Evolutionary conservation across 2,797 vertebrate species (phyloP).

Genomic region (Tolypeutes matacus): DNA sequence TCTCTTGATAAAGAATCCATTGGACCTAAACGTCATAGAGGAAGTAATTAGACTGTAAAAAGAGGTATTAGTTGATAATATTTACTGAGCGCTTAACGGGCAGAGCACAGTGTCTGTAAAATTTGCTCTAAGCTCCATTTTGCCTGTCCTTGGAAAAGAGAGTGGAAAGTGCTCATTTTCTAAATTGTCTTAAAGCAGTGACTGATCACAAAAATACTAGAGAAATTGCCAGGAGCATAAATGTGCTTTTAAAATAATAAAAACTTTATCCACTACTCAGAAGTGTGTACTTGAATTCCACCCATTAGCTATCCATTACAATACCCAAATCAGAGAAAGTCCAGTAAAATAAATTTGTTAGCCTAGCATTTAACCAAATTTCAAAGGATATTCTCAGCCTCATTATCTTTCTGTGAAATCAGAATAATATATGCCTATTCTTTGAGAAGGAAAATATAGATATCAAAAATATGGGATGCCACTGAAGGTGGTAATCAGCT

Average conservation of each 20-base stretch:
- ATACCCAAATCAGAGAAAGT: not conserved
- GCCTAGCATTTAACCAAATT: not conserved
- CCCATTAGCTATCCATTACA: not conserved
- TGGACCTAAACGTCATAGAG: not conserved
- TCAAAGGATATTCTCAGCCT: not conserved
- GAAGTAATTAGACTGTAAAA: not conserved
- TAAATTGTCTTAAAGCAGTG: slow-evolving; percentile 29
- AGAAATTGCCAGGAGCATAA: not conserved
- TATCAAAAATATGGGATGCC: not conserved
- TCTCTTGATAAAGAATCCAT: not conserved
- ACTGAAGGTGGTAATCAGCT: not conserved
- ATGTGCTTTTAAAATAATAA: not conserved
- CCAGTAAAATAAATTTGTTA: not conserved
- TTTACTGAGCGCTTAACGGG: not conserved
- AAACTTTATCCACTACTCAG: not conserved
- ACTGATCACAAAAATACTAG: not conserved
- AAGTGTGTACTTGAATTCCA: not conserved
- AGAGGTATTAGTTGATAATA: not conserved
- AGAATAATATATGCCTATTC: not conserved
- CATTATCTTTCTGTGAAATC: not conserved
- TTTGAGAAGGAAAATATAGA: not conserved
- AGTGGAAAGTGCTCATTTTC: slow-evolving; percentile 39
- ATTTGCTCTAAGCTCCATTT: not conserved
- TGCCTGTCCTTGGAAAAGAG: slow-evolving; percentile 18
- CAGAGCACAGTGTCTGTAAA: not conserved